Conservation (phyloP, 92 coral and sea anemone genomes). For the Micromussa lordhowensis region DNA sequence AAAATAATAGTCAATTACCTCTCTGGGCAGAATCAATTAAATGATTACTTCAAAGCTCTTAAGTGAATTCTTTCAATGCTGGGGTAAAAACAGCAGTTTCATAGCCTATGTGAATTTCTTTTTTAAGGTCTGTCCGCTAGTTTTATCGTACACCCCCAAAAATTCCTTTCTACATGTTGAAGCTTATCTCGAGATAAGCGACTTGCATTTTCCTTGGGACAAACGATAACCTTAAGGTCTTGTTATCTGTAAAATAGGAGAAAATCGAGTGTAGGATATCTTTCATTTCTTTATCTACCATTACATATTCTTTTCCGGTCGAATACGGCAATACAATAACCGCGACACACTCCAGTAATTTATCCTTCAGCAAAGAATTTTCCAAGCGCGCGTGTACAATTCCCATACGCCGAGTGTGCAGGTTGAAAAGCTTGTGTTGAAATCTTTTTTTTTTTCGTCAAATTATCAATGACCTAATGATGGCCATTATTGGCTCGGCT, state of each 20-base stretch:
- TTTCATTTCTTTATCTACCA: conserved; percentile 25
- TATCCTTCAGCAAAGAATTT: conserved; percentile 11
- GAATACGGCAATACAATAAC: not conserved
- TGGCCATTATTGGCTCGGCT: conserved; percentile 20
- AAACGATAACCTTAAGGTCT: conserved; percentile 36
- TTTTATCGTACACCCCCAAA: not conserved
- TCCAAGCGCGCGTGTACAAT: not conserved
- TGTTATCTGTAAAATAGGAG: conserved; percentile 37
- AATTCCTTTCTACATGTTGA: conserved; percentile 11
- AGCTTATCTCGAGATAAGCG: conserved; percentile 38
- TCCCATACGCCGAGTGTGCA: not conserved
- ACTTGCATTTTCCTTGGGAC: conserved; percentile 22
- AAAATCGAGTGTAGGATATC: conserved; percentile 25
- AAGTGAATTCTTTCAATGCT: conserved; percentile 52
- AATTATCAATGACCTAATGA: conserved; percentile 15
- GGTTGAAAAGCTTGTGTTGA: conserved; percentile 41
- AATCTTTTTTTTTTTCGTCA: conserved; percentile 40
- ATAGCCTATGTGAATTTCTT: not conserved
- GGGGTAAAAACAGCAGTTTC: not conserved
- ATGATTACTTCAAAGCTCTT: conserved; percentile 28
- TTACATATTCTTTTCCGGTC: conserved; percentile 1
- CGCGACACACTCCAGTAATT: conserved; percentile 26
- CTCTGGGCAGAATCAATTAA: conserved; percentile 30
- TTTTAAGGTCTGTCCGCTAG: not conserved
- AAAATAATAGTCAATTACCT: not conserved